Conservation (phyloP, 2,888 invertebrate species). For the Synanthedon andrenaeformis region DNA sequence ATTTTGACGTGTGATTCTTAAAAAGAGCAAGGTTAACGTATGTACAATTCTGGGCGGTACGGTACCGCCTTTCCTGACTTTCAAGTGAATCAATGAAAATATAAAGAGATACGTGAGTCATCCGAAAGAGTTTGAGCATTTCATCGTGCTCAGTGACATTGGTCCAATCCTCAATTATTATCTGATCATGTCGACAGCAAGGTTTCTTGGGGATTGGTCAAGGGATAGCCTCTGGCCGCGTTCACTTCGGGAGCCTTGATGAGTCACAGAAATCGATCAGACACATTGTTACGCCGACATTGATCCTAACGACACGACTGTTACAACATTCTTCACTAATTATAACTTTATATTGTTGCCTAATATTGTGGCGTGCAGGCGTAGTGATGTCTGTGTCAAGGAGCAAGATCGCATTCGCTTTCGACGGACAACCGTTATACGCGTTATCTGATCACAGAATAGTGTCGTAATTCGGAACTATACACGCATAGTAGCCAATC, state of each 20-base stretch:
- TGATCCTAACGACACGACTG: constrained; percentile 41
- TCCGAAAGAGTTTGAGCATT: constrained; percentile 6
- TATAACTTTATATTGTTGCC: constrained; percentile 36
- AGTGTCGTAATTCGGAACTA: constrained; percentile 46
- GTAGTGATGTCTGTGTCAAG: constrained; percentile 29
- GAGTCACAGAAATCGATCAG: constrained; percentile 41
- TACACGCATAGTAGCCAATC: constrained; percentile 37
- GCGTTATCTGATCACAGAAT: constrained; percentile 47
- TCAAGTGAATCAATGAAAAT: neutral
- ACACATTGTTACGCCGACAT: constrained; percentile 39
- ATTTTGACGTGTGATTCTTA: constrained; percentile 21
- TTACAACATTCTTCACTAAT: constrained; percentile 46
- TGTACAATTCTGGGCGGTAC: neutral
- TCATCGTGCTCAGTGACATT: constrained; percentile 17
- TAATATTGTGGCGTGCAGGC: constrained; percentile 19
- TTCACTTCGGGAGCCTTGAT: constrained; percentile 47
- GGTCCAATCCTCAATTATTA: constrained; percentile 30
- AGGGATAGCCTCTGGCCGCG: constrained; percentile 44
- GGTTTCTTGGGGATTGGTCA: constrained; percentile 54
- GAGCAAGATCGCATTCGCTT: constrained; percentile 33
- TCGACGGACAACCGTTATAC: constrained; percentile 29
- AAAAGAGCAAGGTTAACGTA: constrained; percentile 16
- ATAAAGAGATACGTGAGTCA: constrained; percentile 2
- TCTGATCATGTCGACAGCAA: constrained; percentile 55
- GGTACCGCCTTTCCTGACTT: neutral